These are phyloP conservation scores for Fissipunctia ypsillon DNA, from an alignment of 2,888 invertebrate genomes.

Conservation along the genomic window DNA sequence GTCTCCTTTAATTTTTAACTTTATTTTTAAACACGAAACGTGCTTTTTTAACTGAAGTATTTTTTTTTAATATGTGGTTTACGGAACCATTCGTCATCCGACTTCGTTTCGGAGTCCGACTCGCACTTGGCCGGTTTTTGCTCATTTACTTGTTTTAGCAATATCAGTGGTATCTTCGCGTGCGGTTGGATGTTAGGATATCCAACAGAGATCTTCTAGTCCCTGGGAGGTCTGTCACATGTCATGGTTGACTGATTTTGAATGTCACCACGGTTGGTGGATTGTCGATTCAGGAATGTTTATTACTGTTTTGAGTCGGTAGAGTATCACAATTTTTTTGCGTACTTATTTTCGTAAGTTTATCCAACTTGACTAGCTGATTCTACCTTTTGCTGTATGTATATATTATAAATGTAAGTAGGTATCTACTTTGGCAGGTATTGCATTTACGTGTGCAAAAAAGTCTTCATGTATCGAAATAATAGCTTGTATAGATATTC, in stretches of 20 bases:
- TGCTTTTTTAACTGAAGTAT: too few relatives aligned
- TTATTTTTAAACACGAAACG: too few relatives aligned
- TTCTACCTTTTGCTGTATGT: neutral
- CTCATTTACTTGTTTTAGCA: slow-evolving; percentile 33
- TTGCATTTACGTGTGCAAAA: neutral
- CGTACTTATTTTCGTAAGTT: neutral
- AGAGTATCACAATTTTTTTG: neutral
- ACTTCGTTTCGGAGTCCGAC: too few relatives aligned
- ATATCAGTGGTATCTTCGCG: neutral
- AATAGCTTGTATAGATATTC: neutral
- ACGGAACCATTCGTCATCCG: too few relatives aligned
- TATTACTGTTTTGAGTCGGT: neutral
- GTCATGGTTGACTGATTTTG: slow-evolving; percentile 27
- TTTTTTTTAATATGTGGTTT: too few relatives aligned
- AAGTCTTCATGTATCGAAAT: neutral
- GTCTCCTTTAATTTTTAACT: too few relatives aligned
- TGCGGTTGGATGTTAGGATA: neutral
- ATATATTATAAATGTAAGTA: neutral
- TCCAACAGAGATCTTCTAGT: neutral
- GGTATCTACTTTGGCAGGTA: neutral
- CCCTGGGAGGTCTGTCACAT: neutral
- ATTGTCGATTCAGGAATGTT: neutral
- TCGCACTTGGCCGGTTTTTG: too few relatives aligned
- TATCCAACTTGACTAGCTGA: neutral
- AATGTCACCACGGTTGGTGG: neutral